These are phyloP conservation scores for Phylloscopus trochiloides DNA, from an alignment of 2,113 vertebrate genomes.

Conservation along the genomic window DNA sequence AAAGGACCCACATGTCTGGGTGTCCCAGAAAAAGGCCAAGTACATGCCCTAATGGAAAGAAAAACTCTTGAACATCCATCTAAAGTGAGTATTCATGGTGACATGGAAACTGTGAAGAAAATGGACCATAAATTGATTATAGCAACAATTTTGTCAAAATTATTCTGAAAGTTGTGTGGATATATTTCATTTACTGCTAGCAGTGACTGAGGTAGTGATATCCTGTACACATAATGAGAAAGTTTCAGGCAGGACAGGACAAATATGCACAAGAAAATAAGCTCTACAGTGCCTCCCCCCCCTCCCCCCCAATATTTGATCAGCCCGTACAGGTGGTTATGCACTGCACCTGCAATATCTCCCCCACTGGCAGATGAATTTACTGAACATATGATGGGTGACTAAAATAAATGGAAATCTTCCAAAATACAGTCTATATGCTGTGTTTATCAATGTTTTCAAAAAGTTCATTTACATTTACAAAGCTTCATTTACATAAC, in stretches of 20 bases:
- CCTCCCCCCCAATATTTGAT: not conserved
- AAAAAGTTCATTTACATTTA: not conserved
- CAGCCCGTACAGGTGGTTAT: rapidly evolving
- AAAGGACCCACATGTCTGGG: not conserved
- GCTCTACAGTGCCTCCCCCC: rapidly evolving
- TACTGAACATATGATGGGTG: not conserved
- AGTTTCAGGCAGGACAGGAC: not conserved
- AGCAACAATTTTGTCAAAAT: not conserved
- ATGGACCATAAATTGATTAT: not conserved
- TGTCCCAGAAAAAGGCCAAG: not conserved
- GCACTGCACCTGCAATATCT: not conserved
- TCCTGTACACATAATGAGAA: not conserved
- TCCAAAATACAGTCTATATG: slow-evolving; percentile 1
- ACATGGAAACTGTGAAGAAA: not conserved
- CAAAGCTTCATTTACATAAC: slow-evolving; percentile 10
- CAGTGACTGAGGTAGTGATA: not conserved
- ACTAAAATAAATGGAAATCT: slow-evolving; percentile 40
- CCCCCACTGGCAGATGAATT: not conserved
- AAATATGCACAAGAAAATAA: not conserved
- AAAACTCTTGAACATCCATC: not conserved
- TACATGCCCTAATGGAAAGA: not conserved
- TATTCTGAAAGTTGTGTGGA: rapidly evolving
- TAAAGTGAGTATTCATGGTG: not conserved
- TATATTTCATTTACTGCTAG: not conserved
- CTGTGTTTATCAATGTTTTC: not conserved